Evolutionary conservation across 2,113 vertebrate species (phyloP), one percentile per base, ranked within the genome.

Genomic region (Chlorodrepanis virens): DNA sequence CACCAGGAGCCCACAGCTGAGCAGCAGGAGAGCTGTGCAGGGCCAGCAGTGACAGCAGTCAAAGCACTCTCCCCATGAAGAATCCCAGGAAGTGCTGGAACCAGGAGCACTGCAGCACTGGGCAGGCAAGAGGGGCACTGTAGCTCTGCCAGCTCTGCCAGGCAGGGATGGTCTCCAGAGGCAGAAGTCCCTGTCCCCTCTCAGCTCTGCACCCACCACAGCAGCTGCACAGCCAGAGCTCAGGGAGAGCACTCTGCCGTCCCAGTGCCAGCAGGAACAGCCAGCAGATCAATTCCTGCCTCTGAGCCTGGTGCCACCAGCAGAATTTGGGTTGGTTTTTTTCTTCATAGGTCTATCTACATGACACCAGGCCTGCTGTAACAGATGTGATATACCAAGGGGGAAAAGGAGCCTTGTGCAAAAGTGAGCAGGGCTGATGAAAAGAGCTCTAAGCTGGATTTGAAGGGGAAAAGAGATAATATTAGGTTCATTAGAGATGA

Each of bases 221-320:
- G 21, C 49, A 35, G 42, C 56, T 44, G 25, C 28, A 17, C 20
- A 47, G 52, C 5, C 16, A 54, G 42, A 57, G 28, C 69, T 63
- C 3, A 7, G 31, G 12, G 42, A 49, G 64, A 44, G 3, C 42
- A 17, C 0, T 0, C 27, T 70, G 71, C 31, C 54, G 16, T 29
- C 24, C 40, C 15, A 8, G 52, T 17, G 52, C 59, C 31, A 18
- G 76, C 33, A 88, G 35, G 13, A 56, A 31, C 13, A 49, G 29
- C 40, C 52, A 67, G 60, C 20, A 31, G n/a, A 60, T 19, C 28
- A 29, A 4, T 27, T 39, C 45, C 45, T 68, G 39, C 9, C 61
- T 47, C 70, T 47, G 39, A 74, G 37, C 33, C 33, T n/a, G 39
- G 5, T 45, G 52, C 12, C 45, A 60, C 7, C 33, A 25, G 45